Percentiles rank a stretch among this genome's conserved stretches.
Evolutionary conservation across 2,888 invertebrate species (phyloP).

Genomic region (Sicus ferrugineus): DNA sequence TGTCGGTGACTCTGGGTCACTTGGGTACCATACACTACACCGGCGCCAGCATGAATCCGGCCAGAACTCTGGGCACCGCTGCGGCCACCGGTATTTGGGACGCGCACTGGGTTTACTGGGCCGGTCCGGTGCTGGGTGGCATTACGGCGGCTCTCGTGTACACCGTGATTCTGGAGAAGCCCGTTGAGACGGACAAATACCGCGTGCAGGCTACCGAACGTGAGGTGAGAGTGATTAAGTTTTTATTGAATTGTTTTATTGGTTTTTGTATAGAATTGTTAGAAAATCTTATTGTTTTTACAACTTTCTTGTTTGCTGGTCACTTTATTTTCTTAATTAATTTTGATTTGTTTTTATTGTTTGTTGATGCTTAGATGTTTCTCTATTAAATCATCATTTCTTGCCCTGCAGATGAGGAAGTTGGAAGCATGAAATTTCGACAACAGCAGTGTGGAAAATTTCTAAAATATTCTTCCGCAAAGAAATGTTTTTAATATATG

Average conservation of each 20-base stretch:
- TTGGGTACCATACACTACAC: constrained; percentile 84
- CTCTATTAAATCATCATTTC: constrained; percentile 42
- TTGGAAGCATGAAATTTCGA: constrained; percentile 46
- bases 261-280: neutral
- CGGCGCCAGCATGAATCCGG: constrained; percentile 93
- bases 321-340: constrained; percentile 6
- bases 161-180: constrained; percentile 63
- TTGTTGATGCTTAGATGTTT: constrained; percentile 39
- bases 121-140: constrained; percentile 85
- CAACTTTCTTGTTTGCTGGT: neutral
- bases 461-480: neutral
- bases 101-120: constrained; percentile 92
- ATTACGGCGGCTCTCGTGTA: constrained; percentile 80
- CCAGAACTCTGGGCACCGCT: constrained; percentile 87
- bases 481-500: too few relatives aligned
- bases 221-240: constrained; percentile 51
- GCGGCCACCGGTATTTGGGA: constrained; percentile 78
- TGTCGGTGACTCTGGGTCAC: constrained; percentile 86
- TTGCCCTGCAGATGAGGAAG: constrained; percentile 53
- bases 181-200: constrained; percentile 40
- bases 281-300: neutral
- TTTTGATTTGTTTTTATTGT: constrained; percentile 30
- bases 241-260: constrained; percentile 14
- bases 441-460: neutral
- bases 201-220: constrained; percentile 32